Evolutionary conservation across 2,113 vertebrate species (phyloP).

Genomic region (Vulpes ferrilata): DNA sequence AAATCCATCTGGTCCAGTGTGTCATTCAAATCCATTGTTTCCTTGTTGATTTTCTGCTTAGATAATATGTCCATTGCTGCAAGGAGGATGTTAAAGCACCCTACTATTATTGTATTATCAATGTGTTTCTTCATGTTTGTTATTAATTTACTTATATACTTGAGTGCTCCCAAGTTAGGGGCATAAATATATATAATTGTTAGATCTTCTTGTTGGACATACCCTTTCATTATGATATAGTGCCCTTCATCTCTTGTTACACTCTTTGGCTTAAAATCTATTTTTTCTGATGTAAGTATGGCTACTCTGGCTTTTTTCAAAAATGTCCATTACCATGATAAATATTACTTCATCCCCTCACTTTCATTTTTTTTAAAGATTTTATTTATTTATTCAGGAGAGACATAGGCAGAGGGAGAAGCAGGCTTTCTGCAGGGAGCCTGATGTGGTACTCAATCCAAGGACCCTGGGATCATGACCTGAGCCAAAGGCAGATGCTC

Average conservation of each 20-base stretch:
- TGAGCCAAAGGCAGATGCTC: no score
- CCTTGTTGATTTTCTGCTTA: background rate
- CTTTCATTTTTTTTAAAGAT: no score
- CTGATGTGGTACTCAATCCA: no score
- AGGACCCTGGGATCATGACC: no score
- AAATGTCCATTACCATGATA: background rate
- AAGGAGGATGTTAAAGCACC: background rate
- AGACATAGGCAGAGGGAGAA: no score
- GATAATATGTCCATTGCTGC: background rate
- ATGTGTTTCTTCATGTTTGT: background rate
- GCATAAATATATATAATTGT: background rate
- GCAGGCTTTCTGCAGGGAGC: no score
- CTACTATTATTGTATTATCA: background rate
- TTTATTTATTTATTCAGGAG: no score
- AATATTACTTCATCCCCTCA: background rate
- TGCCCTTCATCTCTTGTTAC: background rate
- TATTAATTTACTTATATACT: background rate
- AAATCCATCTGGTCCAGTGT: background rate
- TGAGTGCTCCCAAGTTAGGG: background rate
- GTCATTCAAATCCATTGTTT: background rate
- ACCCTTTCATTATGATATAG: background rate
- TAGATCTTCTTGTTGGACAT: background rate
- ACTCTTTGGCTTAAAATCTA: background rate
- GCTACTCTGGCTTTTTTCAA: background rate
- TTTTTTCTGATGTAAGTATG: background rate